A percentile compares a stretch with the other conserved stretches of the same genome.
Conservation (phyloP, 2,888 invertebrate genomes). For the Aphelenchoides bicaudatus region DNA sequence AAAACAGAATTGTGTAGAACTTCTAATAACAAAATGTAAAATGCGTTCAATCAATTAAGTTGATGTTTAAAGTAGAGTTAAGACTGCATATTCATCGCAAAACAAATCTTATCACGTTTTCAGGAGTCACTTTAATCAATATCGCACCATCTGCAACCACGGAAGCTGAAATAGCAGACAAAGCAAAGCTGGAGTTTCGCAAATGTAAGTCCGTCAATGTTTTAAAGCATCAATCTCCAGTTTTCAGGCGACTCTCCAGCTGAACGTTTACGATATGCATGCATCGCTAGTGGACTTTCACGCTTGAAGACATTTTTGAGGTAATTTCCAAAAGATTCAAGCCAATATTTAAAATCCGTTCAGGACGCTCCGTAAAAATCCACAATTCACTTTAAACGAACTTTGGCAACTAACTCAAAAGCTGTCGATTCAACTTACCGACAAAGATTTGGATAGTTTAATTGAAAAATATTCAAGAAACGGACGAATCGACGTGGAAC, state of each 20-base stretch:
- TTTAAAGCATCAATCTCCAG: neutral
- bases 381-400: constrained; percentile 7
- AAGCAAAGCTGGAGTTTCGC: constrained; percentile 6
- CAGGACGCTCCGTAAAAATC: constrained; percentile 2
- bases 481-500: constrained; percentile 13
- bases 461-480: constrained; percentile 10
- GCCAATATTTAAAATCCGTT: neutral
- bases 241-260: neutral
- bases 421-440: constrained; percentile 14
- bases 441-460: constrained; percentile 9
- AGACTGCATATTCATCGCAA: too few relatives aligned
- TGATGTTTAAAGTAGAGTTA: too few relatives aligned
- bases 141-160: constrained; percentile 16
- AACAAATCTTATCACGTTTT: constrained; percentile 7
- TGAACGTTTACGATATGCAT: constrained; percentile 17
- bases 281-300: constrained; percentile 14
- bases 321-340: neutral
- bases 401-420: constrained; percentile 3
- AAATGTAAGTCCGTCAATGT: neutral
- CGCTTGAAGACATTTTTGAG: constrained; percentile 14
- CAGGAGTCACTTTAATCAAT: constrained; percentile 16
- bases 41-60: too few relatives aligned
- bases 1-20: too few relatives aligned
- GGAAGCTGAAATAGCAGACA: constrained; percentile 10
- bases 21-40: too few relatives aligned